Conservation (phyloP, 2,888 invertebrate species). For the Ectobius pallidus region DNA sequence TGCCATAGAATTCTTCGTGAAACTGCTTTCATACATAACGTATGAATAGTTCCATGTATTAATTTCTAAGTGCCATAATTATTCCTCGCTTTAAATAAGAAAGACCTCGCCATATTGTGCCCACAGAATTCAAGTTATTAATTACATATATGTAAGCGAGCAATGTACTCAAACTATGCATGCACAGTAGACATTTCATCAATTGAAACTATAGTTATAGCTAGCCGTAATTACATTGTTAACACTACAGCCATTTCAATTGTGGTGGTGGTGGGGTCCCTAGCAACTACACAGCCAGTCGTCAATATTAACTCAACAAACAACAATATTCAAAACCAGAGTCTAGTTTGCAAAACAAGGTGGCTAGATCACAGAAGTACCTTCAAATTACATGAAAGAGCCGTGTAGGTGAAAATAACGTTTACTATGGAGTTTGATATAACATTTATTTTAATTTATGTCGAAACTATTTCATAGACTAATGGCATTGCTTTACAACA, state of each 20-base stretch:
- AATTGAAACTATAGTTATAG: neutral
- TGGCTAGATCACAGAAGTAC: neutral
- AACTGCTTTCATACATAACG: no score
- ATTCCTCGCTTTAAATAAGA: neutral
- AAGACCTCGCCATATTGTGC: neutral
- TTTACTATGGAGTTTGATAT: no score
- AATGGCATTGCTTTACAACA: no score
- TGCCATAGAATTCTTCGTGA: neutral
- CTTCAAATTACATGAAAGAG: no score
- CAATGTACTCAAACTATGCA: neutral
- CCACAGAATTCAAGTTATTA: neutral
- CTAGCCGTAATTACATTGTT: slow-evolving; percentile 26
- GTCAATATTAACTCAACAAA: slow-evolving; percentile 29
- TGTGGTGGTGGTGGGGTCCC: neutral
- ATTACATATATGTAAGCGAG: neutral
- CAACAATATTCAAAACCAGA: slow-evolving; percentile 16
- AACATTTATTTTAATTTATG: no score
- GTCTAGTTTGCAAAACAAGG: slow-evolving; percentile 1
- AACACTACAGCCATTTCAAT: neutral
- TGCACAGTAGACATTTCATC: neutral
- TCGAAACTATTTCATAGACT: no score
- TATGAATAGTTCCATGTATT: neutral
- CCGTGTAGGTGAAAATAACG: no score
- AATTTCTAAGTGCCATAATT: neutral
- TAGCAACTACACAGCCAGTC: slow-evolving; percentile 1